These are phyloP conservation scores for Bombus impatiens DNA, from an alignment of 1,140 invertebrate species.

Conservation along the genomic window DNA sequence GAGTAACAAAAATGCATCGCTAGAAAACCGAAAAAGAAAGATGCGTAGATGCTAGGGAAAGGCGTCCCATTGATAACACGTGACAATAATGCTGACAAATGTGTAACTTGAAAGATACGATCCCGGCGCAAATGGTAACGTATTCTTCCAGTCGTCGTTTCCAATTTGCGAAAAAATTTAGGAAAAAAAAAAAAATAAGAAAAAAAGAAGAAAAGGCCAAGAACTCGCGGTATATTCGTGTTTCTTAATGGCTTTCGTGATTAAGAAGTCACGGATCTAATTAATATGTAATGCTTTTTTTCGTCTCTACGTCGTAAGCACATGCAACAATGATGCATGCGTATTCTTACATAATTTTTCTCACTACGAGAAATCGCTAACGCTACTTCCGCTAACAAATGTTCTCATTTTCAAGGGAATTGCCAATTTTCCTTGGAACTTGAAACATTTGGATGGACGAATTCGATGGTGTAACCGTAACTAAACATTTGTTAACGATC, in stretches of 20 bases:
- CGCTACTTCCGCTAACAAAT: background rate
- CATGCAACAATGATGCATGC: background rate
- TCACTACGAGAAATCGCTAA: background rate
- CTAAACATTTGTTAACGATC: slow-evolving; percentile 11
- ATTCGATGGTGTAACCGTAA: background rate
- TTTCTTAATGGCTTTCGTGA: slow-evolving; percentile 15
- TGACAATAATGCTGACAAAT: background rate
- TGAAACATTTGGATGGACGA: background rate
- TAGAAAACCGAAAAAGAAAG: background rate
- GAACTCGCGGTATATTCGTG: slow-evolving; percentile 35
- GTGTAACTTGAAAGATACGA: background rate
- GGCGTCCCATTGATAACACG: background rate
- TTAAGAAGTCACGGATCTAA: background rate
- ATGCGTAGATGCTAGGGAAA: background rate
- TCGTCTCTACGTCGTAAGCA: slow-evolving; percentile 50
- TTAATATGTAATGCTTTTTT: slow-evolving; percentile 35
- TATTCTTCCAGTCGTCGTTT: slow-evolving; percentile 13
- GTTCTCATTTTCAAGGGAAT: background rate
- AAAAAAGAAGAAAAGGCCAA: slow-evolving; percentile 5
- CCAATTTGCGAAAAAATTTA: slow-evolving; percentile 9
- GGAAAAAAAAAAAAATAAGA: too few species aligned
- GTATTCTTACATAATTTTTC: background rate
- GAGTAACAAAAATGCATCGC: background rate
- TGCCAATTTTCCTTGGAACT: background rate
- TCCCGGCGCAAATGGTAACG: background rate